Evolutionary conservation across 2,888 invertebrate species (phyloP).

Genomic region (Schrankia costaestrigalis): DNA sequence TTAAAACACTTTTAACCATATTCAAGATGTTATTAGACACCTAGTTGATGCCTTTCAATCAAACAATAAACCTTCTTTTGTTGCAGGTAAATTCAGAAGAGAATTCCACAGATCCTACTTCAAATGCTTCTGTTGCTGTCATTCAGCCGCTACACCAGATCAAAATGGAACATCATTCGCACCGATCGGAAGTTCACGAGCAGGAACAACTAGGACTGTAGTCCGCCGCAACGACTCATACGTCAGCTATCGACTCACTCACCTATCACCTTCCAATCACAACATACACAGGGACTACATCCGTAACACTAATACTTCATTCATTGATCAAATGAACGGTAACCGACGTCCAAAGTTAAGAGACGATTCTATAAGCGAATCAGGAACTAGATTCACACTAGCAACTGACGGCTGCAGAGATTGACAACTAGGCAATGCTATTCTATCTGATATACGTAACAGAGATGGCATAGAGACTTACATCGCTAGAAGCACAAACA

Average conservation of each 20-base stretch:
- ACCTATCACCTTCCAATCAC: slow-evolving; percentile 72
- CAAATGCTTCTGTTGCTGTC: slow-evolving; percentile 80
- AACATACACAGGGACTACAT: slow-evolving; percentile 66
- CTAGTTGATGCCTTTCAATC: too few relatives aligned
- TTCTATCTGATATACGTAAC: slow-evolving; percentile 44
- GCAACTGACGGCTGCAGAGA: slow-evolving; percentile 64
- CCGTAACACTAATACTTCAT: slow-evolving; percentile 71
- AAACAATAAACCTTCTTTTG: too few relatives aligned
- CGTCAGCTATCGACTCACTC: slow-evolving; percentile 68
- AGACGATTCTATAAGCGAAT: slow-evolving; percentile 70
- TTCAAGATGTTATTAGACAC: too few relatives aligned
- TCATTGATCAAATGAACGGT: slow-evolving; percentile 72
- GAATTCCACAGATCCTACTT: slow-evolving; percentile 86
- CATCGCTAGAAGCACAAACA: slow-evolving; percentile 65
- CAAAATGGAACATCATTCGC: slow-evolving; percentile 70
- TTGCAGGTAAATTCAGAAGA: slow-evolving; percentile 86
- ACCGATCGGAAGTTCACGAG: slow-evolving; percentile 68
- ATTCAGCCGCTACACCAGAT: slow-evolving; percentile 44
- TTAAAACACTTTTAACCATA: too few relatives aligned
- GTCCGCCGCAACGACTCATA: slow-evolving; percentile 73
- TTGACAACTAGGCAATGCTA: slow-evolving; percentile 60
- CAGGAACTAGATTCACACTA: slow-evolving; percentile 64
- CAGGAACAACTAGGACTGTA: slow-evolving; percentile 66
- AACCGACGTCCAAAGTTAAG: slow-evolving; percentile 57
- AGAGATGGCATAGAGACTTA: slow-evolving; percentile 55